Conservation (phyloP, 2,113 vertebrate species). For the Pseudorhombus dupliciocellatus region DNA sequence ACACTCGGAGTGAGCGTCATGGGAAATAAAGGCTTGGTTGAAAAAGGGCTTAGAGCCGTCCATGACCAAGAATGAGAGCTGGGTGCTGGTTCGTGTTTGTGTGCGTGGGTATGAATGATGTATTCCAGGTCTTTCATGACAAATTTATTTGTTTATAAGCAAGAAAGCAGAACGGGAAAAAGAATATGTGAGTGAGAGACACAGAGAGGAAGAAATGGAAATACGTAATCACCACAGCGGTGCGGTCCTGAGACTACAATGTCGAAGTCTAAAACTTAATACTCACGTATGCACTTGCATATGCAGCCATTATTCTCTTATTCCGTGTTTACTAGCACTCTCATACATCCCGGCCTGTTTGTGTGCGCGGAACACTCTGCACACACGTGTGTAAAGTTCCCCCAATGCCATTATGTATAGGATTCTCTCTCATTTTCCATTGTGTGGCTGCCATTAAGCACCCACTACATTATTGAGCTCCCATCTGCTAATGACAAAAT, state of each 20-base stretch:
- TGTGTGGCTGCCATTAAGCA: constrained; percentile 67
- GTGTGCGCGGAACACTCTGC: neutral
- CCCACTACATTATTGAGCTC: constrained; percentile 67
- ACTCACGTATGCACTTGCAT: constrained; percentile 4
- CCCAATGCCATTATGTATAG: constrained; percentile 64
- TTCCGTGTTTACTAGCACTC: neutral
- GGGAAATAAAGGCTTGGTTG: constrained; percentile 80
- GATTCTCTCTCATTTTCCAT: constrained; percentile 65
- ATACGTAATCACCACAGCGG: constrained; percentile 23
- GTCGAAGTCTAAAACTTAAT: constrained; percentile 14
- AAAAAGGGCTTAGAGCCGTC: constrained; percentile 72
- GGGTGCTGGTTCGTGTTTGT: constrained; percentile 35
- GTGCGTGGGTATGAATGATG: constrained; percentile 37
- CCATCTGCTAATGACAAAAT: constrained; percentile 75
- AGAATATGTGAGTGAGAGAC: constrained; percentile 22
- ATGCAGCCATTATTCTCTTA: neutral
- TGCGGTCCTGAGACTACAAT: neutral
- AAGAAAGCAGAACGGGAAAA: constrained; percentile 1
- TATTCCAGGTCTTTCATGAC: constrained; percentile 43
- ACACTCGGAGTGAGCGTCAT: constrained; percentile 63
- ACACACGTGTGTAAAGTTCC: constrained; percentile 33
- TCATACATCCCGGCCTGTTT: neutral
- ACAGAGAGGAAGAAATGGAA: neutral
- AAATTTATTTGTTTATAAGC: constrained; percentile 60
- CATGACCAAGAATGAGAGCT: constrained; percentile 58